These are phyloP conservation scores for Encarsia formosa DNA, from an alignment of 2,888 invertebrate genomes.

Conservation along the genomic window DNA sequence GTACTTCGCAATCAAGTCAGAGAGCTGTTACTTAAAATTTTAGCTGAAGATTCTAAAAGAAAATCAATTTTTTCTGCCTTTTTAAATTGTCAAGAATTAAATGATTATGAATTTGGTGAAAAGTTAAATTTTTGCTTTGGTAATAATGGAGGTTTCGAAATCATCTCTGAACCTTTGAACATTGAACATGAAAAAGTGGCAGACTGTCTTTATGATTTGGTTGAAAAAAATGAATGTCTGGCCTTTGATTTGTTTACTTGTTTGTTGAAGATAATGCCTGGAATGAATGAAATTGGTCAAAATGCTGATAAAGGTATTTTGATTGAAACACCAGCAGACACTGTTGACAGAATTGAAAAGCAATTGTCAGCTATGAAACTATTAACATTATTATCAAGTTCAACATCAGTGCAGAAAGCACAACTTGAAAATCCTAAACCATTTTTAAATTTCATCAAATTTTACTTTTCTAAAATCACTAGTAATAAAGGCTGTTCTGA, in stretches of 20 bases:
- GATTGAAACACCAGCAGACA: conserved; percentile 34
- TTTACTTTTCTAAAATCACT: conserved; percentile 38
- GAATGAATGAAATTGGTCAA: conserved; percentile 18
- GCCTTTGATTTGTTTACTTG: conserved; percentile 48
- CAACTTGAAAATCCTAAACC: conserved; percentile 44
- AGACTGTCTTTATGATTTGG: conserved; percentile 44
- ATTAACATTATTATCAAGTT: conserved; percentile 44
- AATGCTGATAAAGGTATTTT: conserved; percentile 18
- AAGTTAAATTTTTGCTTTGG: conserved; percentile 38
- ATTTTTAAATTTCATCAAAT: conserved; percentile 45
- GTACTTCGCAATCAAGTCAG: conserved; percentile 34
- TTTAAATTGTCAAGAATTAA: conserved; percentile 33
- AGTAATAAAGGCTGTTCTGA: conserved; percentile 11
- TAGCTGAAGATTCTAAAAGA: conserved; percentile 30
- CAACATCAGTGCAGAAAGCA: conserved; percentile 42
- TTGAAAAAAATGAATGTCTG: conserved; percentile 38
- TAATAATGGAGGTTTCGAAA: conserved; percentile 39
- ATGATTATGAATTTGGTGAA: conserved; percentile 40
- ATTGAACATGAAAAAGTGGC: conserved; percentile 39
- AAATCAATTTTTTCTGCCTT: conserved; percentile 36
- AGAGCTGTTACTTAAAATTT: conserved; percentile 35
- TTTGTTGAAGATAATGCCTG: conserved; percentile 45
- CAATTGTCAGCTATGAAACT: conserved; percentile 43
- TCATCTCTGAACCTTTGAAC: conserved; percentile 34
- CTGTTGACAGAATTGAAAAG: conserved; percentile 37